phyloP scores from a whole-genome alignment of 2,113 vertebrate genomes.

The Vulpes lagopus region DNA sequence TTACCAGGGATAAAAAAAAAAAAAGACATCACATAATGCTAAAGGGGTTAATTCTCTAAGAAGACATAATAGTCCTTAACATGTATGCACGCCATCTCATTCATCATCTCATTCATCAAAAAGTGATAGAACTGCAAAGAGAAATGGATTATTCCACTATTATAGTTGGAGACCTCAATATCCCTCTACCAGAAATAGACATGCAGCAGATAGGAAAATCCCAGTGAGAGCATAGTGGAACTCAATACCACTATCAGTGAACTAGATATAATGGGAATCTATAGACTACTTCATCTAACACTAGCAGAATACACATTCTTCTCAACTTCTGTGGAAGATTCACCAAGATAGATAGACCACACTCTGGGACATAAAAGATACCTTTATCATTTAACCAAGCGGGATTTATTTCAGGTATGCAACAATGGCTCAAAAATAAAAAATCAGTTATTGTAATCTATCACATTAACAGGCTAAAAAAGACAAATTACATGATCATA shows the following conservation, averaged over 20 bases:
- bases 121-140: not conserved
- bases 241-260: not conserved
- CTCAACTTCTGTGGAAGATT: not conserved
- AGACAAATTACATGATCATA: not conserved
- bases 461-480: not conserved
- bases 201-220: not conserved
- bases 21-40: not conserved
- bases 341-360: not conserved
- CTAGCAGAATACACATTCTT: not conserved
- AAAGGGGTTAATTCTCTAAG: not conserved
- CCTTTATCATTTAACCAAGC: not conserved
- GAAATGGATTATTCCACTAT: not conserved
- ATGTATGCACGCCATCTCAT: not conserved
- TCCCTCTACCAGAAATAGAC: not conserved
- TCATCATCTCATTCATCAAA: not conserved
- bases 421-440: not conserved
- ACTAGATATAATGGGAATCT: not conserved
- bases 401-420: not conserved
- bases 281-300: not conserved
- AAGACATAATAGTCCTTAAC: not conserved
- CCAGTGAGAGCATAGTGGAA: not conserved
- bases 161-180: not conserved
- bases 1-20: too few species aligned
- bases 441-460: not conserved
- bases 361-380: not conserved